phyloP scores from a whole-genome alignment of 2,797 vertebrate genomes.

The Hypotaenidia okinawae region DNA sequence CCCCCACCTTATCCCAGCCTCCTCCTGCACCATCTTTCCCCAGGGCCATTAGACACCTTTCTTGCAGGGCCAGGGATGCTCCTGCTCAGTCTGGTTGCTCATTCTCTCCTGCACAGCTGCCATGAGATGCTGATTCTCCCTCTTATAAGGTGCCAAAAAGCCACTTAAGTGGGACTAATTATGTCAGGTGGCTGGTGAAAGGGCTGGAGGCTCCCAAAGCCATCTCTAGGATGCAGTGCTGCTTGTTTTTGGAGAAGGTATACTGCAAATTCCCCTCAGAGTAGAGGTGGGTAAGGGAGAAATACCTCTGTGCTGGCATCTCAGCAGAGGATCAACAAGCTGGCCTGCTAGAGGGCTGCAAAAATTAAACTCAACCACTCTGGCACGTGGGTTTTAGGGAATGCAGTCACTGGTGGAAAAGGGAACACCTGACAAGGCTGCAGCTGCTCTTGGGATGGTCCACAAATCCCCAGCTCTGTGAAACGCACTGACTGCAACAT shows the following conservation, averaged over 20 bases:
- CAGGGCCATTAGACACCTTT: no score
- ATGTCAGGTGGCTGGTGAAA: not conserved
- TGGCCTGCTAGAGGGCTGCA: fast-evolving
- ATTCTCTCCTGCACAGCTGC: not conserved
- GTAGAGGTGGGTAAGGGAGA: not conserved
- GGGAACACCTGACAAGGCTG: not conserved
- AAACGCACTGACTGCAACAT: not conserved
- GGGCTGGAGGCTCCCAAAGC: not conserved
- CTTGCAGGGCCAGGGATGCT: not conserved
- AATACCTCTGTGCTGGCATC: not conserved
- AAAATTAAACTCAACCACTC: not conserved
- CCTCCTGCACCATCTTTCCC: not conserved
- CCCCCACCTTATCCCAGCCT: no score
- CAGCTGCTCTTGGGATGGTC: not conserved
- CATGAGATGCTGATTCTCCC: not conserved
- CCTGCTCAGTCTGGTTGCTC: not conserved
- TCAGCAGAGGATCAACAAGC: not conserved
- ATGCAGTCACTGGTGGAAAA: not conserved
- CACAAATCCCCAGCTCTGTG: not conserved
- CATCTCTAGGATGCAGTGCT: not conserved
- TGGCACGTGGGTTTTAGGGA: not conserved
- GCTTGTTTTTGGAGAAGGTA: not conserved
- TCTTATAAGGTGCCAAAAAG: not conserved
- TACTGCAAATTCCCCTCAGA: not conserved
- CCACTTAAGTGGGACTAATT: not conserved